Evolutionary conservation across 2,113 vertebrate species (phyloP).

Genomic region (Onychorhynchus coronatus): DNA sequence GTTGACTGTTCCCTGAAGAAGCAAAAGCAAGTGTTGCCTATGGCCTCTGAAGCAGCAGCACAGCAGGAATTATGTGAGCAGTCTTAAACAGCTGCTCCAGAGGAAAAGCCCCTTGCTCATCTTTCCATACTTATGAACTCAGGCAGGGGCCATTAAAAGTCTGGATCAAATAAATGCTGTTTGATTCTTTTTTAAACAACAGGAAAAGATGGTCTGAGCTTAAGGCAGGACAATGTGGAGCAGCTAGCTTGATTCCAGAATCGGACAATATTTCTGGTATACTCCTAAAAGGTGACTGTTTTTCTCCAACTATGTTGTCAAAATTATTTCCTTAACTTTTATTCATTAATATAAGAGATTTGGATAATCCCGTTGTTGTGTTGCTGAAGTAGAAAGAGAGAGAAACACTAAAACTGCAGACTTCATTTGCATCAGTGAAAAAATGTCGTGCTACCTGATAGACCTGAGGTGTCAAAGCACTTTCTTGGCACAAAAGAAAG

Average conservation of each 20-base stretch:
- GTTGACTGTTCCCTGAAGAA: not conserved
- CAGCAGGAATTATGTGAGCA: not conserved
- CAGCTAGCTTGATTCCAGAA: not conserved
- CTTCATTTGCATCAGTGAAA: not conserved
- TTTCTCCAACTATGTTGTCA: not conserved
- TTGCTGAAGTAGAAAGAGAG: not conserved
- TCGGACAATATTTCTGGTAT: not conserved
- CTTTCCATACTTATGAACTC: not conserved
- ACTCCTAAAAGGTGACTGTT: not conserved
- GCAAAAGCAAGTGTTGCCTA: not conserved
- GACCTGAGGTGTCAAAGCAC: not conserved
- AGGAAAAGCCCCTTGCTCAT: not conserved
- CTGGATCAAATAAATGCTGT: slow-evolving; percentile 23
- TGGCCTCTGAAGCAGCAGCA: not conserved
- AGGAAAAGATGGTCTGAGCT: not conserved
- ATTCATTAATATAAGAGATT: not conserved
- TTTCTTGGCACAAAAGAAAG: not conserved
- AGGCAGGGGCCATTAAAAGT: not conserved
- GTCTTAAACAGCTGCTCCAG: not conserved
- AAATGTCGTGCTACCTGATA: not conserved
- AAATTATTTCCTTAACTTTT: not conserved
- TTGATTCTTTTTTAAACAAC: slow-evolving; percentile 17
- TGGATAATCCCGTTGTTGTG: not conserved
- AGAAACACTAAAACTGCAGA: not conserved
- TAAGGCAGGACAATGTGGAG: not conserved